These are phyloP conservation scores for Cuniculus paca DNA, from an alignment of 2,797 vertebrate genomes.

Conservation along the genomic window DNA sequence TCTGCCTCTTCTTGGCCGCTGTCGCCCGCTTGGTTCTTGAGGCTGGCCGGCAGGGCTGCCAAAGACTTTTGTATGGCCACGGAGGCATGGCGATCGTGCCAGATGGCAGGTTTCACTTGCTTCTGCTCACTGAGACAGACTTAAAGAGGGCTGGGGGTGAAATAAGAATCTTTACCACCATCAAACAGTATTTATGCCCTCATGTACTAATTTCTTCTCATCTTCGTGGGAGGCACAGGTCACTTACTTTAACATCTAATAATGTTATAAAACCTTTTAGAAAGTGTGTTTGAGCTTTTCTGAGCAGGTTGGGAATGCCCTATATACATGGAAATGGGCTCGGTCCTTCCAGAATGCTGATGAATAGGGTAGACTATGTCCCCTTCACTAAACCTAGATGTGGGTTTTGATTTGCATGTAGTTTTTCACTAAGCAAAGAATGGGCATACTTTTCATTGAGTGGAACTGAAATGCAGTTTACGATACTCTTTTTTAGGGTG, in stretches of 20 bases:
- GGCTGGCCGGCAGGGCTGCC: not conserved
- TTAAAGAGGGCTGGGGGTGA: slow-evolving; percentile 9
- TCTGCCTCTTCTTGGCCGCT: not conserved
- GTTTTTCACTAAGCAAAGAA: slow-evolving; percentile 34
- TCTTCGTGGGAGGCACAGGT: slow-evolving; percentile 15
- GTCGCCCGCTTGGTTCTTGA: not conserved
- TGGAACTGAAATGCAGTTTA: not conserved
- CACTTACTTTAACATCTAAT: not conserved
- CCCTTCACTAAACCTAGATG: not conserved
- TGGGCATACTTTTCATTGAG: not conserved
- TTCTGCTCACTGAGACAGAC: not conserved
- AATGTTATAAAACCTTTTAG: slow-evolving; percentile 1
- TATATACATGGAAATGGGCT: not conserved
- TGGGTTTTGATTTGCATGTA: not conserved
- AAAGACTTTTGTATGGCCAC: not conserved
- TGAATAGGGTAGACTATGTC: not conserved
- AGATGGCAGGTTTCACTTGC: not conserved
- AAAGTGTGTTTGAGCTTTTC: slow-evolving; percentile 1
- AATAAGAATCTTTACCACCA: slow-evolving; percentile 21
- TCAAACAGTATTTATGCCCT: not conserved
- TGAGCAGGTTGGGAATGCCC: not conserved
- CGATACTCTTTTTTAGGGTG: not conserved
- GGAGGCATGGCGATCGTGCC: not conserved
- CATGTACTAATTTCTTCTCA: slow-evolving; percentile 32
- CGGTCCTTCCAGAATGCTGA: not conserved